Percentiles rank a stretch among this genome's conserved stretches.
Evolutionary conservation across 2,797 vertebrate genomes (phyloP).

Genomic region (Enteromius paludinosus): DNA sequence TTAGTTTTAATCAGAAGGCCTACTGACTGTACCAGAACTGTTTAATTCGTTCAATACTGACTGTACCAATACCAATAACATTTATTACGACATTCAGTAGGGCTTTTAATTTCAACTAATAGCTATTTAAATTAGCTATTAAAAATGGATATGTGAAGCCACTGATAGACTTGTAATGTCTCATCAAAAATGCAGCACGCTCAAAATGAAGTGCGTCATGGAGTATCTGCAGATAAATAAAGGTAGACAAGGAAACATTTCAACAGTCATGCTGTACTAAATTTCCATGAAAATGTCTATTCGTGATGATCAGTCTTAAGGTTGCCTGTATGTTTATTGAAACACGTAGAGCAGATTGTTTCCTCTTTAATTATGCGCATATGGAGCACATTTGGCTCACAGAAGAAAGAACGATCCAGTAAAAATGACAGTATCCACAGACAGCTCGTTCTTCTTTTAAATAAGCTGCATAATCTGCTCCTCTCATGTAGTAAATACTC

Average conservation of each 20-base stretch:
- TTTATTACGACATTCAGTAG: background rate
- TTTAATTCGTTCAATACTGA: background rate
- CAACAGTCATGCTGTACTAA: background rate
- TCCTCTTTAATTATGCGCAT: constrained; percentile 37
- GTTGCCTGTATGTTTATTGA: constrained; percentile 18
- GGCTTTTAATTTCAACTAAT: background rate
- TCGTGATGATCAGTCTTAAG: background rate
- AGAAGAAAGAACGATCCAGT: background rate
- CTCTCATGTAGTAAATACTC: constrained; percentile 2
- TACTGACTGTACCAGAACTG: background rate
- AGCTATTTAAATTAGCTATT: background rate
- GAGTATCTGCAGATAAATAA: background rate
- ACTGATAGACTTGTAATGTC: background rate
- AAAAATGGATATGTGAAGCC: background rate
- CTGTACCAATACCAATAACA: background rate
- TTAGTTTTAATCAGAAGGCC: background rate
- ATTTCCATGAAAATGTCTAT: background rate
- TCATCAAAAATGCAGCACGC: constrained; percentile 3
- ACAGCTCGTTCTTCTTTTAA: constrained; percentile 36
- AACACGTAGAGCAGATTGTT: constrained; percentile 9
- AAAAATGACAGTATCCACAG: constrained; percentile 17
- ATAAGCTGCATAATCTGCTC: constrained; percentile 14
- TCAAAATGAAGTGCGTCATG: background rate
- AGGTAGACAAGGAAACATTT: background rate
- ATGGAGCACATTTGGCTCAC: background rate